Percentiles rank a stretch among this genome's conserved stretches.
Conservation (phyloP, 2,113 vertebrate genomes). For the Zosterops borbonicus region DNA sequence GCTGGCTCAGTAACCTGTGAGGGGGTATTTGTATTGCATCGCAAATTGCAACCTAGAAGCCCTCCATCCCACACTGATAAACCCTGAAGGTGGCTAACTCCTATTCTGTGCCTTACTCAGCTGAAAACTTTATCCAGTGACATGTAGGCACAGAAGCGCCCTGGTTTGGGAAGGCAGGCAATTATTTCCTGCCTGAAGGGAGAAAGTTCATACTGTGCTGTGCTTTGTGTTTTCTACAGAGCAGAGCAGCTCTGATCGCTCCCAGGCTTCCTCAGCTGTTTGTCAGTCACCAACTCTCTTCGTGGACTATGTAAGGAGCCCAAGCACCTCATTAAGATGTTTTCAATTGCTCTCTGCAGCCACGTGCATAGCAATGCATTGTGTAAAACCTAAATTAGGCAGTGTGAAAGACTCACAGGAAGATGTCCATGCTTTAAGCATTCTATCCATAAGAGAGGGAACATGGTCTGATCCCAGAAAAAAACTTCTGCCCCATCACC, state of each 20-base stretch:
- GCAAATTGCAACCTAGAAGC: background rate
- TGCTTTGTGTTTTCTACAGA: conserved; percentile 32
- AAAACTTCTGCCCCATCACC: background rate
- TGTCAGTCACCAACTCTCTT: conserved; percentile 54
- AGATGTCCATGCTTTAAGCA: background rate
- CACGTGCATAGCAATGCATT: background rate
- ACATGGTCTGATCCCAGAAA: background rate
- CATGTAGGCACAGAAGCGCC: background rate
- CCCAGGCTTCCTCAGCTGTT: conserved; percentile 51
- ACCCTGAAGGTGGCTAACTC: background rate
- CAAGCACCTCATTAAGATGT: conserved; percentile 53
- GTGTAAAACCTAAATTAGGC: conserved; percentile 14
- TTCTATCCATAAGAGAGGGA: background rate
- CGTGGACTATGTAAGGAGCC: conserved; percentile 3
- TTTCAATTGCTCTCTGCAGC: conserved; percentile 37
- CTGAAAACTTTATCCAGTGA: conserved; percentile 14
- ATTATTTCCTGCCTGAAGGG: conserved; percentile 69
- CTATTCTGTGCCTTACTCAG: background rate
- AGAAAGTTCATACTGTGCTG: conserved; percentile 41
- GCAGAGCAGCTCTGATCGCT: conserved; percentile 22
- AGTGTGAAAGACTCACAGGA: background rate
- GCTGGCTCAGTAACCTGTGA: background rate
- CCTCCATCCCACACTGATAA: background rate
- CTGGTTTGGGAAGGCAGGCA: conserved; percentile 54
- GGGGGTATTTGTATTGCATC: background rate